A percentile compares a stretch with the other conserved stretches of the same genome.
Evolutionary conservation across 2,888 invertebrate genomes (phyloP).

Genomic region (Scaptomyza caliginosa): DNA sequence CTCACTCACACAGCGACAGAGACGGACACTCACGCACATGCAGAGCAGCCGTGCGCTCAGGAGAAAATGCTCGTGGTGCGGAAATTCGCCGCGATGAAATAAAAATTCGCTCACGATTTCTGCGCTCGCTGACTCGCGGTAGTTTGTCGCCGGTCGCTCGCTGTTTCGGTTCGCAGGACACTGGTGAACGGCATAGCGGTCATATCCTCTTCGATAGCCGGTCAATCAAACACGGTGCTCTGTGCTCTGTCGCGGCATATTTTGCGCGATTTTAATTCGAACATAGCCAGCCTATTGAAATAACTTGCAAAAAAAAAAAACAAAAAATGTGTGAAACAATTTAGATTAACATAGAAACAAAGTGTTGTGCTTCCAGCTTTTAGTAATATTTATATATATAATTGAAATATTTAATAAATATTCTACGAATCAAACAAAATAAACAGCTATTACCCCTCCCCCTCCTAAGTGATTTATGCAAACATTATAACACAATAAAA

Average conservation of each 20-base stretch:
- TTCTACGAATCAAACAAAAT: neutral
- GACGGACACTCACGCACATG: slow-evolving; percentile 19
- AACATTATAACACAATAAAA: neutral
- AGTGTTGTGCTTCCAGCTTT: slow-evolving; percentile 31
- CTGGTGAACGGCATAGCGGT: slow-evolving; percentile 67
- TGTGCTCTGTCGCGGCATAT: slow-evolving; percentile 52
- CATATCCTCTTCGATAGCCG: slow-evolving; percentile 81
- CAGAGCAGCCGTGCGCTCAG: slow-evolving; percentile 52
- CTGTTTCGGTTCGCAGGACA: slow-evolving; percentile 80
- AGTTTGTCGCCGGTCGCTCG: slow-evolving; percentile 80
- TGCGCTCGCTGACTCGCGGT: slow-evolving; percentile 74
- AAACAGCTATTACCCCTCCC: slow-evolving; percentile 6
- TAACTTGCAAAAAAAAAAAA: slow-evolving; percentile 3
- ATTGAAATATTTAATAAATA: slow-evolving; percentile 1
- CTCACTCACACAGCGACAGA: slow-evolving; percentile 28
- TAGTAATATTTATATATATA: neutral
- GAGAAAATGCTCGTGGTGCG: slow-evolving; percentile 65
- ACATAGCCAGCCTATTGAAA: slow-evolving; percentile 31
- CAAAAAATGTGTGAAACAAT: slow-evolving; percentile 17
- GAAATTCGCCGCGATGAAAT: slow-evolving; percentile 81
- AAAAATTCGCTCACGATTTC: slow-evolving; percentile 79
- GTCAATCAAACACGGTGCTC: slow-evolving; percentile 69
- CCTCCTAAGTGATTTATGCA: neutral
- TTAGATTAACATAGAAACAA: slow-evolving; percentile 13
- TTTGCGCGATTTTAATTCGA: slow-evolving; percentile 42